Conservation (phyloP, 2,888 invertebrate genomes). For the Nymphalis urticae region DNA sequence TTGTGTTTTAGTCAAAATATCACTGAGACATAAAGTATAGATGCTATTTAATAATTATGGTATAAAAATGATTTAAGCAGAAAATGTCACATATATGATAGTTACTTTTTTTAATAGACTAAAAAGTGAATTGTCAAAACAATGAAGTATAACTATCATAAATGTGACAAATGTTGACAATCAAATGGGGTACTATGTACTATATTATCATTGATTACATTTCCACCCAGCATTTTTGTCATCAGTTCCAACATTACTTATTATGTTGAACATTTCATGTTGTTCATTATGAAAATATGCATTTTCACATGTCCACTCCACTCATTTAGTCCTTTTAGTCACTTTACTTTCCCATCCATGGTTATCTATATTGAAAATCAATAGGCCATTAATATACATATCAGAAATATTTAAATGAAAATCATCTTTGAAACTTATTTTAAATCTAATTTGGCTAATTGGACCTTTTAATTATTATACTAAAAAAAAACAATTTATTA, state of each 20-base stretch:
- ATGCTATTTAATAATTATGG: constrained; percentile 29
- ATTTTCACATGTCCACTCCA: constrained; percentile 39
- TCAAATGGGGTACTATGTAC: constrained; percentile 59
- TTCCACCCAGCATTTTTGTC: constrained; percentile 72
- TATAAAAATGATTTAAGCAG: constrained; percentile 39
- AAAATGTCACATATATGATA: constrained; percentile 44
- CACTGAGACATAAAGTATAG: constrained; percentile 20
- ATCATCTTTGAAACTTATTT: background rate
- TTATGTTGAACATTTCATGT: constrained; percentile 62
- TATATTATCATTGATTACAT: constrained; percentile 78
- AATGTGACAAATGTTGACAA: constrained; percentile 57
- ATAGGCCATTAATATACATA: constrained; percentile 37
- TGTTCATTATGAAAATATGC: constrained; percentile 46
- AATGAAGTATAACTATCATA: constrained; percentile 52
- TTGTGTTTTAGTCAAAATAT: constrained; percentile 33
- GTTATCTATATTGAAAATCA: constrained; percentile 52
- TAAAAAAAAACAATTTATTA: too few relatives aligned
- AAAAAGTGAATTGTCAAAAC: constrained; percentile 14
- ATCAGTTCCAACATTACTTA: constrained; percentile 66
- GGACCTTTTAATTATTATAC: background rate
- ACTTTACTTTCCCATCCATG: constrained; percentile 75
- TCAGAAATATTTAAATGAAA: constrained; percentile 18
- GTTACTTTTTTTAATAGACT: constrained; percentile 26
- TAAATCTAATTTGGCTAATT: background rate
- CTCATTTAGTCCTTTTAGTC: constrained; percentile 47